These are phyloP conservation scores for Cynodonichthys magdalenae DNA, from an alignment of 2,797 vertebrate species.

Conservation along the genomic window DNA sequence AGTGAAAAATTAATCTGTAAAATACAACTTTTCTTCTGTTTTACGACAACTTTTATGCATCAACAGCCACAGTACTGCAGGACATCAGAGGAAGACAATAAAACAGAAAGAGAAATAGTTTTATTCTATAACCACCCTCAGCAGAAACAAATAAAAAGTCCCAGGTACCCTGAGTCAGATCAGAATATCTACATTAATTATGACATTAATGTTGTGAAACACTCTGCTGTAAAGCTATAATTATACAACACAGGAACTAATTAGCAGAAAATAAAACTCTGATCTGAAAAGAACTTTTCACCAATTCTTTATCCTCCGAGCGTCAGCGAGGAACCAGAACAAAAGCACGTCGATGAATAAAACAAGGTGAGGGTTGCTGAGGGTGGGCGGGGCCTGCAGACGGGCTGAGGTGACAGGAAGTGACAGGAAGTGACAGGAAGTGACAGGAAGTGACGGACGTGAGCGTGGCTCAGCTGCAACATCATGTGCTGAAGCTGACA, in stretches of 20 bases:
- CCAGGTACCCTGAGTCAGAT: conserved; percentile 33
- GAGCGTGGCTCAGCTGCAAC: neutral
- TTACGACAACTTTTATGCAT: no score
- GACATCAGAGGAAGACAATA: no score
- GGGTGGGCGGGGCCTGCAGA: neutral
- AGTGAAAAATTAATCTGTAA: no score
- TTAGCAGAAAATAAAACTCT: conserved; percentile 49
- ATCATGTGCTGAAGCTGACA: neutral
- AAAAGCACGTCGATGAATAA: conserved; percentile 28
- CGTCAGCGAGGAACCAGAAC: conserved; percentile 26
- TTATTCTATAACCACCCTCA: no score
- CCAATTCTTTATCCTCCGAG: conserved; percentile 41
- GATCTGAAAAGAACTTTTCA: conserved; percentile 34
- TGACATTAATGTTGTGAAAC: conserved; percentile 34
- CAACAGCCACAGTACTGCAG: no score
- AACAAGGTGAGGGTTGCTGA: neutral
- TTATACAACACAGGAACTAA: conserved; percentile 47
- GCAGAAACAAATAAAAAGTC: no score
- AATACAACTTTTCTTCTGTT: no score
- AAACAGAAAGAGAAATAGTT: no score
- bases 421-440: no score
- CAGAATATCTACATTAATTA: conserved; percentile 41
- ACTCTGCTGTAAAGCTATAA: conserved; percentile 43
- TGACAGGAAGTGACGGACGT: neutral
- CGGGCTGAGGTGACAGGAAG: neutral